phyloP scores from a whole-genome alignment of 2,888 invertebrate genomes.

The Eristalis pertinax region DNA sequence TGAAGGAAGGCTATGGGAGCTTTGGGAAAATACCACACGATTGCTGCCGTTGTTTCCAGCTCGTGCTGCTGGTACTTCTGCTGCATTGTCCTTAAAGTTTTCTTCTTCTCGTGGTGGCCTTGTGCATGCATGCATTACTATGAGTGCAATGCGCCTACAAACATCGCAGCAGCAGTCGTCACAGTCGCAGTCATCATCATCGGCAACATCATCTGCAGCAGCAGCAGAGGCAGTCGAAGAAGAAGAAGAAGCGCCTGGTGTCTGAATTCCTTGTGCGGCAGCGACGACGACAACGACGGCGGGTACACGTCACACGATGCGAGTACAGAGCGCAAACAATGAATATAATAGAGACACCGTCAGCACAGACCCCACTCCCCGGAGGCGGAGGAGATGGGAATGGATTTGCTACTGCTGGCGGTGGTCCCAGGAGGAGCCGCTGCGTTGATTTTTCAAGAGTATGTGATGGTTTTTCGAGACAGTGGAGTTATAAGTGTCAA shows the following conservation, averaged over 20 bases:
- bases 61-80: not conserved
- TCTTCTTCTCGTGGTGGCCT: conserved; percentile 49
- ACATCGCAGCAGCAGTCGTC: conserved; percentile 33
- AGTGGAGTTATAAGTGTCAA: conserved; percentile 70
- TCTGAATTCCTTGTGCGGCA: conserved; percentile 68
- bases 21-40: no score
- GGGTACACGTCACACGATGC: conserved; percentile 3
- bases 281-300: not conserved
- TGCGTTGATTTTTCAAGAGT: conserved; percentile 61
- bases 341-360: conserved; percentile 7
- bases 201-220: not conserved
- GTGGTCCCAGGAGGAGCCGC: not conserved
- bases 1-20: no score
- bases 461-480: conserved; percentile 62
- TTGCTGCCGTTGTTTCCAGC: not conserved
- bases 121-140: conserved; percentile 43
- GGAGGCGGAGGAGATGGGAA: not conserved
- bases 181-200: conserved; percentile 29
- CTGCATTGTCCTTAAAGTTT: conserved; percentile 65
- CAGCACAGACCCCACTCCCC: not conserved
- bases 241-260: conserved; percentile 43
- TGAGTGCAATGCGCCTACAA: conserved; percentile 66
- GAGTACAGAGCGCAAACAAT: conserved; percentile 58
- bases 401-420: not conserved
- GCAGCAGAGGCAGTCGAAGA: conserved; percentile 25